Evolutionary conservation across 2,888 invertebrate species (phyloP).

Genomic region (Lagria hirta): DNA sequence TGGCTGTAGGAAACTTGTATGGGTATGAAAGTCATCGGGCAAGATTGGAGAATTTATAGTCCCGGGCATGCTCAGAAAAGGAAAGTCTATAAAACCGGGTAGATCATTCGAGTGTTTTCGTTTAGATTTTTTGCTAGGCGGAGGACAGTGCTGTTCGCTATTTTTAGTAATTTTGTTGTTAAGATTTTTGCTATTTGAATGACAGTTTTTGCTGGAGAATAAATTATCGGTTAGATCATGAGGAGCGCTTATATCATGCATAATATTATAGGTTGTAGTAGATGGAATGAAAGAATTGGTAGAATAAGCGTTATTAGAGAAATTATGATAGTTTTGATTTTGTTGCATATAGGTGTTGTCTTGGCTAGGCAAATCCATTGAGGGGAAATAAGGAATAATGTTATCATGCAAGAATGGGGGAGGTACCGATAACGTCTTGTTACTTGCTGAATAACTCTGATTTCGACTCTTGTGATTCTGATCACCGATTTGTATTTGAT

Average conservation of each 20-base stretch:
- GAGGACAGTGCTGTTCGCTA: conserved; percentile 18
- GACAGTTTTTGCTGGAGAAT: conserved; percentile 26
- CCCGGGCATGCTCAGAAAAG: conserved; percentile 50
- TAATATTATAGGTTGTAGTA: conserved; percentile 44
- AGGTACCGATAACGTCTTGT: conserved; percentile 42
- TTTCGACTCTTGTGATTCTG: conserved; percentile 29
- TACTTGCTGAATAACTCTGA: conserved; percentile 28
- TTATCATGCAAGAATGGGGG: conserved; percentile 49
- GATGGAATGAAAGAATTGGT: conserved; percentile 44
- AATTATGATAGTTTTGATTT: conserved; percentile 46
- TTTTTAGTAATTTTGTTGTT: conserved; percentile 24
- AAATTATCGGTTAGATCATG: conserved; percentile 36
- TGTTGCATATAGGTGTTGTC: conserved; percentile 46
- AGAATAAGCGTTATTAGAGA: conserved; percentile 41
- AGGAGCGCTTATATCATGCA: conserved; percentile 38
- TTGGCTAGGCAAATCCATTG: conserved; percentile 47
- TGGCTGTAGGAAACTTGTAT: conserved; percentile 48
- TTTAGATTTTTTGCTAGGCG: conserved; percentile 34
- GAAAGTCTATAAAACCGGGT: conserved; percentile 48
- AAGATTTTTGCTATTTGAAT: conserved; percentile 30
- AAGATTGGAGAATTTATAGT: conserved; percentile 51
- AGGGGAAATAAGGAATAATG: conserved; percentile 50
- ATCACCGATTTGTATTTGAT: conserved; percentile 39
- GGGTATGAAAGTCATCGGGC: conserved; percentile 52
- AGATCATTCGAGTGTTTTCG: conserved; percentile 39